Conservation (phyloP, 2,113 vertebrate species). For the Raphicerus campestris region DNA sequence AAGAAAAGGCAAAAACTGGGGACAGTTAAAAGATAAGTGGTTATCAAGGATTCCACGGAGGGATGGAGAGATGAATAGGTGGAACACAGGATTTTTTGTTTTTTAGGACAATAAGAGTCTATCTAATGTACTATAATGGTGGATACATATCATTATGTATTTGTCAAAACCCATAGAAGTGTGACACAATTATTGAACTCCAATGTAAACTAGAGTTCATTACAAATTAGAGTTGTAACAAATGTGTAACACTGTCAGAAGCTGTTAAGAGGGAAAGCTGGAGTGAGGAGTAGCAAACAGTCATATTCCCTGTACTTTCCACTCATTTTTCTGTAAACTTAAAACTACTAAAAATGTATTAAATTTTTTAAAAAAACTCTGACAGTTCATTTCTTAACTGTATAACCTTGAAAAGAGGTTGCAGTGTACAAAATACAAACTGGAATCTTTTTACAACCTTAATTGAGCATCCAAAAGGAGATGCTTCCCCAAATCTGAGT, state of each 20-base stretch:
- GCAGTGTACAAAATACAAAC: not conserved
- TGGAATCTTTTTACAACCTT: not conserved
- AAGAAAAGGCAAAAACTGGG: not conserved
- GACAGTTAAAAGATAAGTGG: not conserved
- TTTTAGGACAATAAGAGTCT: not conserved
- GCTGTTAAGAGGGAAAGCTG: not conserved
- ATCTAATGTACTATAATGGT: not conserved
- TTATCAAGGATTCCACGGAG: not conserved
- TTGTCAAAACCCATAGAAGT: not conserved
- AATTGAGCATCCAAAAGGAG: not conserved
- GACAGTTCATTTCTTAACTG: not conserved
- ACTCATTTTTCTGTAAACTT: not conserved
- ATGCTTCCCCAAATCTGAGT: not conserved
- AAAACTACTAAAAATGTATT: not conserved
- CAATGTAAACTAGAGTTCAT: not conserved
- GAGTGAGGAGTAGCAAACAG: not conserved
- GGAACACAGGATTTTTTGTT: not conserved
- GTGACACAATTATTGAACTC: not conserved
- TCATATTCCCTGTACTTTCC: not conserved
- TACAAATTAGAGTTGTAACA: not conserved
- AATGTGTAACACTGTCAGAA: not conserved
- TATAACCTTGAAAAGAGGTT: not conserved
- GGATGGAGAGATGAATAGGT: not conserved
- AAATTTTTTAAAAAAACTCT: not conserved
- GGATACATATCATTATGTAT: not conserved